These are phyloP conservation scores for Chelonia mydas DNA, from an alignment of 2,797 vertebrate genomes.

Conservation along the genomic window DNA sequence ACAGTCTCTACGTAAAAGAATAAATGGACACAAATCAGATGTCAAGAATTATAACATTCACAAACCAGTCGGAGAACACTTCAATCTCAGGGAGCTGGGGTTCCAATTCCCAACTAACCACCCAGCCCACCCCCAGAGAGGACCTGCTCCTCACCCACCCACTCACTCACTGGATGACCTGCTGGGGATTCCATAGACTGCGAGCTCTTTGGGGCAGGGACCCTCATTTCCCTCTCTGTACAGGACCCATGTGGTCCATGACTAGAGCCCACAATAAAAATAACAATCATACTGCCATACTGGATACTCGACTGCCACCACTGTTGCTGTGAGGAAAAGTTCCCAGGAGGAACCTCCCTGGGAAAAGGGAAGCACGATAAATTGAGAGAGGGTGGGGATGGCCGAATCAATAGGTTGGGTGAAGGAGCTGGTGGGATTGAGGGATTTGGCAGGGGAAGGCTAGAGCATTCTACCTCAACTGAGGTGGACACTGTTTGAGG, in stretches of 20 bases:
- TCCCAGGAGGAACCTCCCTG: not conserved
- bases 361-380: not conserved
- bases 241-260: not conserved
- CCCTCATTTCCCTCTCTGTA: not conserved
- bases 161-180: not conserved
- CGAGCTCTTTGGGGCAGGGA: not conserved
- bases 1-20: no score
- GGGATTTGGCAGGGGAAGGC: not conserved
- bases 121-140: not conserved
- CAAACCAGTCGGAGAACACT: no score
- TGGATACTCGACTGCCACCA: not conserved
- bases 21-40: no score
- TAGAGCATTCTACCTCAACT: not conserved
- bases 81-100: not conserved
- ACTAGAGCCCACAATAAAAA: not conserved
- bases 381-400: not conserved
- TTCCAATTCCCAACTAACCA: not conserved
- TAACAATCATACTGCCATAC: not conserved
- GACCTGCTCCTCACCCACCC: not conserved
- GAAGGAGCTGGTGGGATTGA: not conserved
- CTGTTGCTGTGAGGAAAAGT: not conserved
- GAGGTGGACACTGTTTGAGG: not conserved
- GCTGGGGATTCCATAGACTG: not conserved
- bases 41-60: no score
- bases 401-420: not conserved